phyloP scores from a whole-genome alignment of 1,140 invertebrate genomes.

The Heliconius eleuchia region DNA sequence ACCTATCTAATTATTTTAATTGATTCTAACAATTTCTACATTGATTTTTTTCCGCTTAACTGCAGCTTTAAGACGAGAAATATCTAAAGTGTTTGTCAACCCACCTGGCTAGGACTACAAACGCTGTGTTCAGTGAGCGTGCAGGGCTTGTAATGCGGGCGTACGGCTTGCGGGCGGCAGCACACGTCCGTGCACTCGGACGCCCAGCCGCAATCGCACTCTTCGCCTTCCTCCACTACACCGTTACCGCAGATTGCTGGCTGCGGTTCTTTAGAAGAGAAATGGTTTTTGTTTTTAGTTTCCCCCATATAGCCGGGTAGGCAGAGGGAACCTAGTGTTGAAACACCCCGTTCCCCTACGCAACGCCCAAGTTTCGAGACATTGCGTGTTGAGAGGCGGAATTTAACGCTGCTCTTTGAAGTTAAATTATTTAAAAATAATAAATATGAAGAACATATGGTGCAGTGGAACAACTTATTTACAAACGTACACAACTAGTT shows the following conservation, averaged over 20 bases:
- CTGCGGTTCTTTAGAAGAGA: slow-evolving; percentile 87
- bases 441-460: not conserved
- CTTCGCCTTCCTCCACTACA: slow-evolving; percentile 96
- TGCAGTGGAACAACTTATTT: too few species aligned
- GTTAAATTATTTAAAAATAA: too few species aligned
- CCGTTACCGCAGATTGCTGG: slow-evolving; percentile 97
- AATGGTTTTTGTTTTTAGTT: slow-evolving; percentile 85
- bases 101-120: slow-evolving; percentile 91
- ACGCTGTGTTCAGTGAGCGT: slow-evolving; percentile 88
- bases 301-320: slow-evolving; percentile 75
- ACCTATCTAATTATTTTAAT: too few species aligned
- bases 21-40: too few species aligned
- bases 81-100: not conserved
- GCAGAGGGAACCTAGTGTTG: too few species aligned
- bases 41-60: too few species aligned
- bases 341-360: too few species aligned
- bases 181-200: slow-evolving; percentile 96
- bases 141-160: slow-evolving; percentile 92
- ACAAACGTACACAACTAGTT: too few species aligned
- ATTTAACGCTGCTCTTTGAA: too few species aligned
- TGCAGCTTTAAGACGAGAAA: too few species aligned
- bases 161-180: slow-evolving; percentile 94
- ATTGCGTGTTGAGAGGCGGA: too few species aligned
- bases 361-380: too few species aligned
- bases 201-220: slow-evolving; percentile 99